Conservation (phyloP, 2,888 invertebrate genomes). For the Andrena hattorfiana region DNA sequence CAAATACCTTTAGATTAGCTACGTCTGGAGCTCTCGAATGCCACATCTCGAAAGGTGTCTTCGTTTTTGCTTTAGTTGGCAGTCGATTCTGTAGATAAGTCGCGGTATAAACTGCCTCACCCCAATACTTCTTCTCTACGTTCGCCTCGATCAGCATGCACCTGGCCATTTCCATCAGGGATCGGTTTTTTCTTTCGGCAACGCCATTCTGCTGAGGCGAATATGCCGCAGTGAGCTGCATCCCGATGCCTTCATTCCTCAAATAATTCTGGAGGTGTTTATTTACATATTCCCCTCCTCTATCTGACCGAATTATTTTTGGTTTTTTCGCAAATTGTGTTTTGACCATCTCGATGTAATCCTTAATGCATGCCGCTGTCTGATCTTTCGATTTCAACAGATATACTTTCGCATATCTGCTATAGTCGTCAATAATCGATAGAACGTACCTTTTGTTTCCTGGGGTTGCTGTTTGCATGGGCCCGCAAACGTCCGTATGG, state of each 20-base stretch:
- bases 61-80: background rate
- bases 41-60: background rate
- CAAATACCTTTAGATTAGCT: conserved; percentile 57
- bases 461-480: conserved; percentile 70
- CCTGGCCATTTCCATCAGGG: background rate
- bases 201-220: background rate
- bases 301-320: background rate
- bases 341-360: conserved; percentile 45
- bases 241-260: background rate
- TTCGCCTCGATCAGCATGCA: background rate
- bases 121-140: background rate
- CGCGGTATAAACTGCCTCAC: background rate
- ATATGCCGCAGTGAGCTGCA: background rate
- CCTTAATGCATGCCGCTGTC: conserved; percentile 15
- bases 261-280: background rate
- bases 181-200: background rate
- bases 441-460: conserved; percentile 71
- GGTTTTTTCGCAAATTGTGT: conserved; percentile 36
- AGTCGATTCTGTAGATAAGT: background rate
- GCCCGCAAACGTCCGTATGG: conserved; percentile 76
- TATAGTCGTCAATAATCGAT: conserved; percentile 77
- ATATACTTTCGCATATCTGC: conserved; percentile 61
- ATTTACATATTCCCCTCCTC: background rate
- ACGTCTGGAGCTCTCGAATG: background rate
- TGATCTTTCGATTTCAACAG: conserved; percentile 55